A percentile compares a stretch with the other conserved stretches of the same genome.
phyloP scores from a whole-genome alignment of 2,888 invertebrate species.

The Atherix ibis region DNA sequence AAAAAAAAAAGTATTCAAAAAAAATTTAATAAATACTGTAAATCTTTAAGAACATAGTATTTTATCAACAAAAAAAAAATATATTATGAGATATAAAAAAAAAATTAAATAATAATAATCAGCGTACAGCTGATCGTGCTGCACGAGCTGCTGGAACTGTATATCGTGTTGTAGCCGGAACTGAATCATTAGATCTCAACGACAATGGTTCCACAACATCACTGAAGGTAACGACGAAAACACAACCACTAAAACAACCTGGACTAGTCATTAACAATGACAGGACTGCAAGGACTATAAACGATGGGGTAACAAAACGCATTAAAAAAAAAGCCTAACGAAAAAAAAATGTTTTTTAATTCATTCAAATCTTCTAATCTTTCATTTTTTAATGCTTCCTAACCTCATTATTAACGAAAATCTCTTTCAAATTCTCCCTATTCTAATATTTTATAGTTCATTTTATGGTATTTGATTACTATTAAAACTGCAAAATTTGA shows the following conservation, averaged over 20 bases:
- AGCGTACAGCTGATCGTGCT: conserved; percentile 66
- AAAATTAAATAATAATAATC: conserved; percentile 16
- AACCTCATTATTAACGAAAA: too few species aligned
- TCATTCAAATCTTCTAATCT: too few species aligned
- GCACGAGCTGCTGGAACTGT: conserved; percentile 64
- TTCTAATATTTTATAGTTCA: too few species aligned
- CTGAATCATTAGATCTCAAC: conserved; percentile 48
- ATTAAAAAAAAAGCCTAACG: conserved; percentile 1
- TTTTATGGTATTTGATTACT: too few species aligned
- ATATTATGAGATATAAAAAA: conserved; percentile 2
- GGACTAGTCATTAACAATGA: conserved; percentile 23
- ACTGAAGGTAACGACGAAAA: conserved; percentile 3
- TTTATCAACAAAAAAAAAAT: background rate
- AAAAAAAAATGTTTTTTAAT: background rate
- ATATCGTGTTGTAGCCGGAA: conserved; percentile 62
- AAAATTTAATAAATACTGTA: background rate
- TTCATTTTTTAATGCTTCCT: too few species aligned
- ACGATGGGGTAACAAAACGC: conserved; percentile 10
- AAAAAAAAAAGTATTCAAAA: conserved; percentile 1
- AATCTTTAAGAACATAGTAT: background rate
- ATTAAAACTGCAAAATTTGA: too few species aligned
- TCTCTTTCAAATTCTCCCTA: too few species aligned
- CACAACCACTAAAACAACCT: conserved; percentile 4
- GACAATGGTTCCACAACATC: conserved; percentile 11
- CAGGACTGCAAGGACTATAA: conserved; percentile 32